Percentiles rank a stretch among this genome's conserved stretches.
These are phyloP conservation scores for Gallinago solitaria DNA, from an alignment of 2,797 vertebrate genomes.

Conservation along the genomic window DNA sequence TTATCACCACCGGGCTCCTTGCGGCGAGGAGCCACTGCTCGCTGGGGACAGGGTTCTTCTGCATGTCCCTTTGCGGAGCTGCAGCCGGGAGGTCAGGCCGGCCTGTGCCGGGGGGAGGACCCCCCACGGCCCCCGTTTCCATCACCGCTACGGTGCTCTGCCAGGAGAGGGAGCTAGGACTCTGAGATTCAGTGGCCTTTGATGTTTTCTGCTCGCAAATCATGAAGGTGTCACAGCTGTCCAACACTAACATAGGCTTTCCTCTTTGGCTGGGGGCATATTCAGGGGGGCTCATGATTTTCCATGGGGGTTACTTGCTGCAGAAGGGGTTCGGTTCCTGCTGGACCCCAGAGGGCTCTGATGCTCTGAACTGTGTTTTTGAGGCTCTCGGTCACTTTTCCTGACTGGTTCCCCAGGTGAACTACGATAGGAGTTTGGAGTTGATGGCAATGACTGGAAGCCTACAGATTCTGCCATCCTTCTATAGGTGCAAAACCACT, in stretches of 20 bases:
- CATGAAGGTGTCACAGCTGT: neutral
- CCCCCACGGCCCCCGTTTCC: neutral
- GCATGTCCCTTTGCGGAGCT: neutral
- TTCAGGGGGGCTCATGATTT: neutral
- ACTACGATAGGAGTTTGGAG: neutral
- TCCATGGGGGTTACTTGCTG: neutral
- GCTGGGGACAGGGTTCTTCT: neutral
- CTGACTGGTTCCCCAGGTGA: neutral
- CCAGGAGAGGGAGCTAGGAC: conserved; percentile 67
- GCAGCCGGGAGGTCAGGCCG: neutral
- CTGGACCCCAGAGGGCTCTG: neutral
- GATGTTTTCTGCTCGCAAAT: neutral
- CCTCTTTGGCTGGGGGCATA: neutral
- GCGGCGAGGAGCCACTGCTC: neutral
- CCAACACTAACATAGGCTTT: neutral
- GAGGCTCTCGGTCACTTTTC: neutral
- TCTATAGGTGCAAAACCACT: neutral
- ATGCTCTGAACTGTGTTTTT: neutral
- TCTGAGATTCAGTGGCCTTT: conserved; percentile 53
- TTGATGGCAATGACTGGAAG: neutral
- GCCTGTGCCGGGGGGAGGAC: neutral
- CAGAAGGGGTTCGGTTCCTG: neutral
- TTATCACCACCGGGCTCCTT: neutral
- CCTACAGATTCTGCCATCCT: neutral
- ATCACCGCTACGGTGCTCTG: conserved; percentile 23